A percentile compares a stretch with the other conserved stretches of the same genome.
Evolutionary conservation across 1,140 invertebrate genomes (phyloP).

Genomic region (Heterodera carotae): DNA sequence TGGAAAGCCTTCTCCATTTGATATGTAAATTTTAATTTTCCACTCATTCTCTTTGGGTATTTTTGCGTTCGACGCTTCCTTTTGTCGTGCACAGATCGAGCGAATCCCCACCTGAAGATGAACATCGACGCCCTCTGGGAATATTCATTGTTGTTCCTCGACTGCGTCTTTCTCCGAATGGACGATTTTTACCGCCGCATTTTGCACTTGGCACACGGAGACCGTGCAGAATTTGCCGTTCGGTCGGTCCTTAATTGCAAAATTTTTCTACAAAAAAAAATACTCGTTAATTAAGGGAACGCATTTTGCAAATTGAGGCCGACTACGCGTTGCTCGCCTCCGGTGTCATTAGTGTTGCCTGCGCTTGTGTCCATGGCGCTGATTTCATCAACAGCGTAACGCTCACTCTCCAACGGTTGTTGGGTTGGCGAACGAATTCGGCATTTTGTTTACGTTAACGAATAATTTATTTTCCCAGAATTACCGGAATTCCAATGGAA

Average conservation of each 20-base stretch:
- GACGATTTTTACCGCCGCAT: conserved; percentile 34
- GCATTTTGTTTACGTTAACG: too few species aligned
- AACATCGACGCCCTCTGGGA: conserved; percentile 31
- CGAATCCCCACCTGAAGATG: conserved; percentile 20
- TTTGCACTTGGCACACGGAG: conserved; percentile 13
- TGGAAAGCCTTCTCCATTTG: conserved; percentile 37
- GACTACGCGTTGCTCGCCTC: conserved; percentile 32
- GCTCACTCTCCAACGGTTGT: conserved; percentile 8
- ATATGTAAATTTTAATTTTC: conserved; percentile 33
- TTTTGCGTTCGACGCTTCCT: neutral
- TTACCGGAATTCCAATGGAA: conserved; percentile 21
- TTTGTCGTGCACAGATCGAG: neutral
- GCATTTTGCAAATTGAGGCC: conserved; percentile 23
- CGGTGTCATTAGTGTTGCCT: conserved; percentile 32
- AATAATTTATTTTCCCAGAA: conserved; percentile 3
- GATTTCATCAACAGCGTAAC: conserved; percentile 29
- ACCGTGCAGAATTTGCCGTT: conserved; percentile 17
- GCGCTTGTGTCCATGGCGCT: conserved; percentile 31
- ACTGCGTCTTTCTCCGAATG: conserved; percentile 30
- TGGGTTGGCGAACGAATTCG: too few species aligned
- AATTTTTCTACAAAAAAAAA: too few species aligned
- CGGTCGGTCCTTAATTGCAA: conserved; percentile 24
- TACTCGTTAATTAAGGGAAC: conserved; percentile 28
- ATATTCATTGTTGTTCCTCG: conserved; percentile 32
- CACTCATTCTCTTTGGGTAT: too few species aligned